Conservation (phyloP, 2,113 vertebrate genomes). For the Poeciliopsis prolifica region DNA sequence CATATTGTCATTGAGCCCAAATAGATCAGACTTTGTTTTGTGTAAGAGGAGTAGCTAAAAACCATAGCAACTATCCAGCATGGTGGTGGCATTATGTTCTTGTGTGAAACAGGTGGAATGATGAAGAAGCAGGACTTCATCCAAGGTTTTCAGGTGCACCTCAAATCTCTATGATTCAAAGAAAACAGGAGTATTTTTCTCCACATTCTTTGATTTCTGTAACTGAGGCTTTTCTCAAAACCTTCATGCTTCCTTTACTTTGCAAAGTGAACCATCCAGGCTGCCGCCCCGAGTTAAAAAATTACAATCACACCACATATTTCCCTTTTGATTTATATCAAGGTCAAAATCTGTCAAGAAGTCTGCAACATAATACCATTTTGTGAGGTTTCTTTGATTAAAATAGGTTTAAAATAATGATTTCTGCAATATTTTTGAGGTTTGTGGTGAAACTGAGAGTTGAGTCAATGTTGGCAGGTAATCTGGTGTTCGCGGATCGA, state of each 20-base stretch:
- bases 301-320: background rate
- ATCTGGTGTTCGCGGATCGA: constrained; percentile 36
- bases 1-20: too few species aligned
- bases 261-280: background rate
- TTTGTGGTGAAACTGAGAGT: constrained; percentile 37
- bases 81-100: too few species aligned
- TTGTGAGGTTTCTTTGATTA: constrained; percentile 52
- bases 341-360: constrained; percentile 8
- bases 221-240: background rate
- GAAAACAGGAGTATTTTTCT: too few species aligned
- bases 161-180: too few species aligned
- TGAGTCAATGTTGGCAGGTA: constrained; percentile 21
- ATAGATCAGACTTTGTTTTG: too few species aligned
- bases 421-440: constrained; percentile 51
- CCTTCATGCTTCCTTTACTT: background rate
- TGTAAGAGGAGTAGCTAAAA: too few species aligned
- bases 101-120: too few species aligned
- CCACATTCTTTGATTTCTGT: background rate
- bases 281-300: background rate
- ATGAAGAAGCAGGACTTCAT: too few species aligned
- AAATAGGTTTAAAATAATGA: constrained; percentile 49
- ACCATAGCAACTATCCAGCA: too few species aligned
- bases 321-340: constrained; percentile 15
- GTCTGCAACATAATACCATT: constrained; percentile 33
- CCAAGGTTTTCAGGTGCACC: too few species aligned